Conservation (phyloP, 2,113 vertebrate genomes). For the Bujurquina vittata region DNA sequence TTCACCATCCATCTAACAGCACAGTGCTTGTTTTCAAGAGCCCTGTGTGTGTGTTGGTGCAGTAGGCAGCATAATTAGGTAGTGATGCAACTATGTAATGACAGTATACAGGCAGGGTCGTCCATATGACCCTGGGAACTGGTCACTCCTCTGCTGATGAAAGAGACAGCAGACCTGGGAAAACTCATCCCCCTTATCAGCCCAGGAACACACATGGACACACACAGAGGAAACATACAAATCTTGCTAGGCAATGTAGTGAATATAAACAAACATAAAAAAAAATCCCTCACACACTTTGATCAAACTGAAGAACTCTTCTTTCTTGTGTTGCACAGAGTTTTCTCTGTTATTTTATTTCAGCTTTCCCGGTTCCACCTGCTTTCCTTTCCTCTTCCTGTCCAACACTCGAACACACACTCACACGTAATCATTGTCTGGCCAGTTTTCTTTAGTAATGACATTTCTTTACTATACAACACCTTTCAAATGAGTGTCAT, state of each 20-base stretch:
- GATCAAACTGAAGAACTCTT: constrained; percentile 8
- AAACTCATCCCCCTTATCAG: constrained; percentile 77
- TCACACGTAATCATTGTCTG: background rate
- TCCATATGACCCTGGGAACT: constrained; percentile 77
- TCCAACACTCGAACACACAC: background rate
- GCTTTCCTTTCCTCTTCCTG: background rate
- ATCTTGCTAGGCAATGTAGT: background rate
- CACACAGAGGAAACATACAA: constrained; percentile 17
- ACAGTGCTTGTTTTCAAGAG: constrained; percentile 21
- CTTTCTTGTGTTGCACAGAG: background rate
- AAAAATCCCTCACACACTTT: background rate
- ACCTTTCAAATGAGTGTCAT: background rate
- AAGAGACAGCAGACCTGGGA: constrained; percentile 75
- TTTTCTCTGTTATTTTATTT: background rate
- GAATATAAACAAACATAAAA: constrained; percentile 27
- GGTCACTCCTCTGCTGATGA: constrained; percentile 74
- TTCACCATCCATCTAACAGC: constrained; percentile 32
- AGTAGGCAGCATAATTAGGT: constrained; percentile 64
- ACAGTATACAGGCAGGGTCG: constrained; percentile 67
- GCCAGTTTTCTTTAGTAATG: background rate
- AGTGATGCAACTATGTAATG: constrained; percentile 74
- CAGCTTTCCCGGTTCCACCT: background rate
- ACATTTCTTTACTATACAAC: background rate
- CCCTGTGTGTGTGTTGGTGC: constrained; percentile 13
- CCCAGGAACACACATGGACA: constrained; percentile 48